Conservation (phyloP, 1,140 invertebrate species). For the Yoshiicerus persimilis region DNA sequence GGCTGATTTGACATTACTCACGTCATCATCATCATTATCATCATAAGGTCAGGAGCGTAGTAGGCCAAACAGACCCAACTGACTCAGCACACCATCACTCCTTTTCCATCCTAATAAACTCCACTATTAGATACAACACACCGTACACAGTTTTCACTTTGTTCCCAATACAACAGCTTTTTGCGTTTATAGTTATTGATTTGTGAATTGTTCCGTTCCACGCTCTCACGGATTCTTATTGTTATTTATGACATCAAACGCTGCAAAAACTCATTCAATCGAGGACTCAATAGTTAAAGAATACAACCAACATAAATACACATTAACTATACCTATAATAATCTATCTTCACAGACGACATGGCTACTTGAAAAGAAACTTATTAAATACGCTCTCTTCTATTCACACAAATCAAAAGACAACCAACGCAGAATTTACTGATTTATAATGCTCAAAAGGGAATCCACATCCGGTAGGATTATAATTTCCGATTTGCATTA, state of each 20-base stretch:
- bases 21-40: slow-evolving; percentile 22
- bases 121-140: background rate
- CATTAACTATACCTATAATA: background rate
- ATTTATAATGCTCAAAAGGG: background rate
- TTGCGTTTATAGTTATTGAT: background rate
- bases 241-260: slow-evolving; percentile 20
- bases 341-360: background rate
- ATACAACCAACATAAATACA: background rate
- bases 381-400: background rate
- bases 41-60: slow-evolving; percentile 1
- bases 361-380: background rate
- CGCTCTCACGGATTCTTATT: slow-evolving; percentile 14
- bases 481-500: too few species aligned
- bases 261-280: slow-evolving; percentile 9
- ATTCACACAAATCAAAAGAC: background rate
- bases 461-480: background rate
- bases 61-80: slow-evolving; percentile 1
- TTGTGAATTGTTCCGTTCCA: background rate
- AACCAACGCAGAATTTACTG: background rate
- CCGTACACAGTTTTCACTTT: background rate
- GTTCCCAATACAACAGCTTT: background rate
- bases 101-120: background rate
- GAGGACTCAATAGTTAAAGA: background rate
- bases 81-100: background rate
- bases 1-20: slow-evolving; percentile 13